These are phyloP conservation scores for Drosophila birchii DNA, from an alignment of 2,888 invertebrate species.

Conservation along the genomic window DNA sequence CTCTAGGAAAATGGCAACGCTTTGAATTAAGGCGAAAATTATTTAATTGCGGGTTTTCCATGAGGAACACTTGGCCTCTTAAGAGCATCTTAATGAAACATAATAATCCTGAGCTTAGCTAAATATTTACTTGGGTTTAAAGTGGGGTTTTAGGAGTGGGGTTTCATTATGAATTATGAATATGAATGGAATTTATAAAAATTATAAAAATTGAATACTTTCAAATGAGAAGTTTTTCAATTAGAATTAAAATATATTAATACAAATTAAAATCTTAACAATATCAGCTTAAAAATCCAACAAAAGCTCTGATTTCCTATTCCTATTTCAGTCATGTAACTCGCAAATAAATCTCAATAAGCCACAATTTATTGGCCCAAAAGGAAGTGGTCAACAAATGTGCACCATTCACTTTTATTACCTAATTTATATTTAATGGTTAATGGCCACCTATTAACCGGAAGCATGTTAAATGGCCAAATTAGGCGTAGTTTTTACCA, in stretches of 20 bases:
- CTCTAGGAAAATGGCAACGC: constrained; percentile 7
- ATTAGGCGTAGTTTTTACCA: not conserved
- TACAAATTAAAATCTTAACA: not conserved
- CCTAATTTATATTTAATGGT: constrained; percentile 17
- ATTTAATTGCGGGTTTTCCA: constrained; percentile 6
- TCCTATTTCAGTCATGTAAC: constrained; percentile 7
- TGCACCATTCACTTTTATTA: constrained; percentile 14
- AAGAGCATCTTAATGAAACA: constrained; percentile 14
- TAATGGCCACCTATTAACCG: constrained; percentile 12
- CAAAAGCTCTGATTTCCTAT: not conserved
- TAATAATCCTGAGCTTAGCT: not conserved
- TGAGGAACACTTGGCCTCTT: not conserved
- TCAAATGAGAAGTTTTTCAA: no score
- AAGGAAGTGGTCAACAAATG: constrained; percentile 16
- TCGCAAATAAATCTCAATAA: constrained; percentile 12
- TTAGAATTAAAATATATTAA: not conserved
- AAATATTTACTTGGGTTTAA: constrained; percentile 3
- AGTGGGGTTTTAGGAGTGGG: no score
- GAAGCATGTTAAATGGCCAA: constrained; percentile 12
- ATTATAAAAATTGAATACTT: not conserved
- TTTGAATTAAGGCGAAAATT: constrained; percentile 7
- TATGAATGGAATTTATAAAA: no score
- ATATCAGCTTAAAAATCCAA: not conserved
- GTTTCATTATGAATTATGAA: no score
- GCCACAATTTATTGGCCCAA: constrained; percentile 14